Evolutionary conservation across 2,888 invertebrate species (phyloP).

Genomic region (Latrodectus elegans): DNA sequence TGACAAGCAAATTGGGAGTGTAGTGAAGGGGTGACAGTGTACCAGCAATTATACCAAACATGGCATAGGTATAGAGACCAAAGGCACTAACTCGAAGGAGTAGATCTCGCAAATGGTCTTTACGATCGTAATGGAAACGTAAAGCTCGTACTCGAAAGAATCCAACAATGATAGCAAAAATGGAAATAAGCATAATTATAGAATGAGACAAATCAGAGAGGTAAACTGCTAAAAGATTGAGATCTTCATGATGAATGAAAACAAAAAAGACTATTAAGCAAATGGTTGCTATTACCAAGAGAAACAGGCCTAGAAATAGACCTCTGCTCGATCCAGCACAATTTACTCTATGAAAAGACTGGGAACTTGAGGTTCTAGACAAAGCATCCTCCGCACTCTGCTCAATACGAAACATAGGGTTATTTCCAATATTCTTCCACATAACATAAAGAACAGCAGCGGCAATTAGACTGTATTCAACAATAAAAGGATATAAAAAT

Average conservation of each 20-base stretch:
- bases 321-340: slow-evolving; percentile 89
- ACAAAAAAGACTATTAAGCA: slow-evolving; percentile 97
- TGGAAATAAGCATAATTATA: slow-evolving; percentile 88
- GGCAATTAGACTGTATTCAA: slow-evolving; percentile 95
- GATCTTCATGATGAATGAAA: slow-evolving; percentile 84
- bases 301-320: slow-evolving; percentile 62
- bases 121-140: slow-evolving; percentile 86
- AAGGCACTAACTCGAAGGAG: slow-evolving; percentile 93
- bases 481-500: slow-evolving; percentile 95
- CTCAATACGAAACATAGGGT: slow-evolving; percentile 64
- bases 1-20: slow-evolving; percentile 87
- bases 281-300: slow-evolving; percentile 88
- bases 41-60: slow-evolving; percentile 94
- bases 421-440: slow-evolving; percentile 81
- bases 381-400: slow-evolving; percentile 65
- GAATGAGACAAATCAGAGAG: slow-evolving; percentile 95
- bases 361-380: slow-evolving; percentile 63
- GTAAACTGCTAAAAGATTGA: slow-evolving; percentile 89
- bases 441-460: slow-evolving; percentile 96
- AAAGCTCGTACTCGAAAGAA: slow-evolving; percentile 80
- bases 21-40: slow-evolving; percentile 83
- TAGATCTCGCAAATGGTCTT: slow-evolving; percentile 81
- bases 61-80: slow-evolving; percentile 94
- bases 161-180: slow-evolving; percentile 91
- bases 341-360: slow-evolving; percentile 77